Conservation (phyloP, 2,797 vertebrate species). For the Aldrovandia affinis region DNA sequence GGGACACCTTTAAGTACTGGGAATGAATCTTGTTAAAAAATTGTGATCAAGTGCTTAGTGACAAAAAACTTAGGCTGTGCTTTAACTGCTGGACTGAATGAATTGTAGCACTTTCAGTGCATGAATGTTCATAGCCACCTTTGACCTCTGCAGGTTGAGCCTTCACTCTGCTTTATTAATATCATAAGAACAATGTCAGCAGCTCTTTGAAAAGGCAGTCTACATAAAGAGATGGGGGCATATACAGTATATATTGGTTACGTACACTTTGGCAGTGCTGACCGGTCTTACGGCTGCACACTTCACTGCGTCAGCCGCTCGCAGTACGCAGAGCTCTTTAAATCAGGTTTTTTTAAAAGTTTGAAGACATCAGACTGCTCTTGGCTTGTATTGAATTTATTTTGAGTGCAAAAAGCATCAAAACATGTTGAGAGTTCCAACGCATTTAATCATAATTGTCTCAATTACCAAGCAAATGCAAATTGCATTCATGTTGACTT, state of each 20-base stretch:
- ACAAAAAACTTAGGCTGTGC: conserved; percentile 18
- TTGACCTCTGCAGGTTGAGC: conserved; percentile 58
- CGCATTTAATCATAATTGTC: conserved; percentile 3
- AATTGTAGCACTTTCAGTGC: conserved; percentile 44
- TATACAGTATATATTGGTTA: conserved; percentile 24
- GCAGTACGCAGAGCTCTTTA: conserved; percentile 34
- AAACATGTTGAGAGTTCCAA: neutral
- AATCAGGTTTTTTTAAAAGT: conserved; percentile 39
- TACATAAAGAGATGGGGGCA: conserved; percentile 45
- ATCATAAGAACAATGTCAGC: conserved; percentile 73
- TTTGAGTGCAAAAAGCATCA: conserved; percentile 33
- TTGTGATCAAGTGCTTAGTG: conserved; percentile 12
- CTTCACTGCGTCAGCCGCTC: conserved; percentile 40
- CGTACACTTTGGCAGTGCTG: conserved; percentile 23
- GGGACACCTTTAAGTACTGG: conserved; percentile 26
- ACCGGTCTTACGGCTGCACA: conserved; percentile 8
- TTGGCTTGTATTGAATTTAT: conserved; percentile 44
- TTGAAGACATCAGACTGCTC: conserved; percentile 34
- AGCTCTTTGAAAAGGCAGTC: conserved; percentile 55
- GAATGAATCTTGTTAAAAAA: conserved; percentile 34
- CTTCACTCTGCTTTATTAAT: conserved; percentile 70
- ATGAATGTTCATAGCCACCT: conserved; percentile 73
- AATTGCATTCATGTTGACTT: neutral
- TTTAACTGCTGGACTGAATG: conserved; percentile 34
- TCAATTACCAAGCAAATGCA: conserved; percentile 8